Conservation (phyloP, 2,113 vertebrate genomes). For the Orthonyx spaldingii region DNA sequence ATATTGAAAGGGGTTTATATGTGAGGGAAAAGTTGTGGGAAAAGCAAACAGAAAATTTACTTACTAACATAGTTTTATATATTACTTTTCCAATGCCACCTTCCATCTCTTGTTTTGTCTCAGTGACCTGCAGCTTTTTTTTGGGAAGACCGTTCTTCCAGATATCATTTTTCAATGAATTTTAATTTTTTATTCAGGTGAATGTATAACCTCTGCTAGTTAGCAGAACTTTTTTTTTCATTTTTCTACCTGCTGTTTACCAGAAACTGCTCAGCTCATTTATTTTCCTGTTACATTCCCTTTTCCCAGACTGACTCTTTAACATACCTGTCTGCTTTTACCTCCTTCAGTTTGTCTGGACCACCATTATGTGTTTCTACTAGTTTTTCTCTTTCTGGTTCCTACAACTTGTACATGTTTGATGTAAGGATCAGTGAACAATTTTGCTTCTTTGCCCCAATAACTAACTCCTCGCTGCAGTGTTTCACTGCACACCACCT, state of each 20-base stretch:
- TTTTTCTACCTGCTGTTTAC: not conserved
- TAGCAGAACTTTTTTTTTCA: not conserved
- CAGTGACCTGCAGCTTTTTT: not conserved
- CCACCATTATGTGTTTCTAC: fast-evolving
- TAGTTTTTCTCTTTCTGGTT: not conserved
- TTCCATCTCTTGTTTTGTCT: not conserved
- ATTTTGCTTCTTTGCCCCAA: not conserved
- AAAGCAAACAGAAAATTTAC: not conserved
- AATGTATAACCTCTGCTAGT: not conserved
- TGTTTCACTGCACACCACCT: fast-evolving
- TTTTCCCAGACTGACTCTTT: not conserved
- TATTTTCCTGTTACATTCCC: not conserved
- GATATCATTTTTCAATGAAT: not conserved
- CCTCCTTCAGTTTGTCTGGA: not conserved
- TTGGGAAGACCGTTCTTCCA: not conserved
- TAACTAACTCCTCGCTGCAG: fast-evolving
- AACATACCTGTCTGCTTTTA: not conserved
- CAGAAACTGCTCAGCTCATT: not conserved
- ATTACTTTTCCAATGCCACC: not conserved
- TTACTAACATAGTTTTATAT: too few relatives aligned
- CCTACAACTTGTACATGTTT: not conserved
- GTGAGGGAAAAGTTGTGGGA: not conserved
- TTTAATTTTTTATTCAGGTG: not conserved
- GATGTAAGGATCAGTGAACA: not conserved
- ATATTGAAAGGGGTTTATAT: not conserved